A percentile compares a stretch with the other conserved stretches of the same genome.
Conservation (phyloP, 2,888 invertebrate species). For the Barypeithes pellucidus region DNA sequence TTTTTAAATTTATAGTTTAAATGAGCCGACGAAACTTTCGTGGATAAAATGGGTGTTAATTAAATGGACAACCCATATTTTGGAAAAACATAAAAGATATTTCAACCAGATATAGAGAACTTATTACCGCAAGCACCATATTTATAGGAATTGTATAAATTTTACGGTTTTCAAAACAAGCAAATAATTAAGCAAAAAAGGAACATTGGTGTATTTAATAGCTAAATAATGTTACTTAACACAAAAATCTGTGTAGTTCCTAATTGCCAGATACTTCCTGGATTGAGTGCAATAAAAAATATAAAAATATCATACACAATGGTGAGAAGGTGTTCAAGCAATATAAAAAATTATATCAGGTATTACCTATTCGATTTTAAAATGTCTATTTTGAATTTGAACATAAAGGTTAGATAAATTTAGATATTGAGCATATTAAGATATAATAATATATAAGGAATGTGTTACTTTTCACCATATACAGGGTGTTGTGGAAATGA, state of each 20-base stretch:
- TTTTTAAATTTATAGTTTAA: background rate
- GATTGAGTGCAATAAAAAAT: conserved; percentile 18
- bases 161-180: background rate
- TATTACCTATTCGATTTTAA: background rate
- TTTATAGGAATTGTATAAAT: background rate
- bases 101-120: background rate
- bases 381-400: background rate
- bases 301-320: conserved; percentile 15
- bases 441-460: too few species aligned
- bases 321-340: conserved; percentile 4
- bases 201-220: background rate
- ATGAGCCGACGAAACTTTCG: background rate
- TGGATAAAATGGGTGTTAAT: background rate
- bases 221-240: conserved; percentile 20
- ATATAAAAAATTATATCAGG: conserved; percentile 3
- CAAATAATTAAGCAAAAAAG: conserved; percentile 4
- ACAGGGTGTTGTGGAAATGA: too few species aligned
- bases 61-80: conserved; percentile 9
- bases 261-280: conserved; percentile 20
- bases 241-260: conserved; percentile 17
- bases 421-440: too few species aligned
- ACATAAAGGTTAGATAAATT: too few species aligned
- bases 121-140: background rate
- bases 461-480: too few species aligned
- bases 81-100: background rate